Evolutionary conservation across 2,888 invertebrate genomes (phyloP), one percentile per base, ranked within the genome.

Genomic region (Uloborus plumipes): DNA sequence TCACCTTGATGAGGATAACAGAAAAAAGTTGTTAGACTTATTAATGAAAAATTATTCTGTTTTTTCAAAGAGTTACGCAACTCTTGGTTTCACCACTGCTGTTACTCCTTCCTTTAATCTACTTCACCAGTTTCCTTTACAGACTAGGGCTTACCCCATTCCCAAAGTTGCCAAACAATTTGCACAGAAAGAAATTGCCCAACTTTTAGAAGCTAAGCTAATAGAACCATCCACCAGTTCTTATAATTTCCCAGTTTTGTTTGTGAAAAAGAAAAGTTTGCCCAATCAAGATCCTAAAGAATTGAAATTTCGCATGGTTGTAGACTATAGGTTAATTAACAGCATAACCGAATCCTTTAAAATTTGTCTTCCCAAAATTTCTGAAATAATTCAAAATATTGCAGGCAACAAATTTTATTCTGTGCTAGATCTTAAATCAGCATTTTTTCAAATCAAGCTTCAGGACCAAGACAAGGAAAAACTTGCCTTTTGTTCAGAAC

Each of bases 161-260:
- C 61, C 61, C 22, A 61, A 61, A 26, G 26, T 61, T 6, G 61
- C n/a, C n/a, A n/a, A n/a, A n/a, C n/a, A n/a, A n/a, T n/a, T n/a
- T n/a, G n/a, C n/a, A n/a, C n/a, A n/a, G n/a, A n/a, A n/a, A n/a
- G n/a, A n/a, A n/a, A n/a, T n/a, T n/a, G n/a, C n/a, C n/a, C n/a
- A n/a, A n/a, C 22, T 61, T 1, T 22, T 61, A 7, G 22, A 61
- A 14, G 61, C 61, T 14, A 31, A 31, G 4, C 16, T 61, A 26
- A 61, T 61, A 4, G 61, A 61, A 31, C 22, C 11, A 4, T 16
- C 15, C 2, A 26, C 61, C 15, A 6, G 3, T 2, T 16, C 11
- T 13, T 61, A 61, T 61, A 9, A 2, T 61, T 61, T 61, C 31
- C 61, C 61, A 26, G n/a, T 26, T 9, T 3, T 61, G 2, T 61